phyloP scores from a whole-genome alignment of 1,140 invertebrate genomes.

The Triops longicaudatus region DNA sequence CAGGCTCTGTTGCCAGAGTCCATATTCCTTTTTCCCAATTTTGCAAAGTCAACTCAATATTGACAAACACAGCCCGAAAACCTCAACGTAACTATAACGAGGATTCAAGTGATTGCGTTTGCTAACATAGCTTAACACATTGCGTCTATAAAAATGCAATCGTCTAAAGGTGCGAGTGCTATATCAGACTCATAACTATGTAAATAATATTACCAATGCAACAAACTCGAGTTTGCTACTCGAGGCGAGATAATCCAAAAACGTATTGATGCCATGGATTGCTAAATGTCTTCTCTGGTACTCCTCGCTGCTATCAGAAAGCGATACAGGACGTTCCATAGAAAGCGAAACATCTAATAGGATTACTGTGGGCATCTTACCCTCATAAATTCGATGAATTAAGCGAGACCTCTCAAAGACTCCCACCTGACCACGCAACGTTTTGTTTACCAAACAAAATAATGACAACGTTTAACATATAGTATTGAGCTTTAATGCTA shows the following conservation, averaged over 20 bases:
- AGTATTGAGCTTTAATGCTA: no score
- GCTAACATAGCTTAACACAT: no score
- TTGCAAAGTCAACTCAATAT: no score
- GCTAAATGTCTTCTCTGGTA: constrained; percentile 63
- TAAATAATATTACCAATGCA: constrained; percentile 55
- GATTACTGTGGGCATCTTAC: constrained; percentile 70
- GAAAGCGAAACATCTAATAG: constrained; percentile 68
- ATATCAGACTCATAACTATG: neutral
- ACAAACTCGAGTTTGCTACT: constrained; percentile 85
- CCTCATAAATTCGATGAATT: neutral
- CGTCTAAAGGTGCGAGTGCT: neutral
- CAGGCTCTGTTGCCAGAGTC: no score
- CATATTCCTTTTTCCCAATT: no score
- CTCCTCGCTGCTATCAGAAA: constrained; percentile 42
- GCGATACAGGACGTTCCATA: constrained; percentile 55
- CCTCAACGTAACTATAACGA: no score
- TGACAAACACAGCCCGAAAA: no score
- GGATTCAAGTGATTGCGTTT: no score
- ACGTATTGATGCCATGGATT: constrained; percentile 67
- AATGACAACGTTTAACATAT: neutral
- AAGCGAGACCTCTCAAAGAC: neutral
- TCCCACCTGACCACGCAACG: neutral
- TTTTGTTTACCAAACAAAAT: neutral
- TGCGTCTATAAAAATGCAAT: no score
- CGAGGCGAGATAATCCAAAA: constrained; percentile 70